Evolutionary conservation across 1,140 invertebrate species (phyloP).

Genomic region (Drosophila kikkawai): DNA sequence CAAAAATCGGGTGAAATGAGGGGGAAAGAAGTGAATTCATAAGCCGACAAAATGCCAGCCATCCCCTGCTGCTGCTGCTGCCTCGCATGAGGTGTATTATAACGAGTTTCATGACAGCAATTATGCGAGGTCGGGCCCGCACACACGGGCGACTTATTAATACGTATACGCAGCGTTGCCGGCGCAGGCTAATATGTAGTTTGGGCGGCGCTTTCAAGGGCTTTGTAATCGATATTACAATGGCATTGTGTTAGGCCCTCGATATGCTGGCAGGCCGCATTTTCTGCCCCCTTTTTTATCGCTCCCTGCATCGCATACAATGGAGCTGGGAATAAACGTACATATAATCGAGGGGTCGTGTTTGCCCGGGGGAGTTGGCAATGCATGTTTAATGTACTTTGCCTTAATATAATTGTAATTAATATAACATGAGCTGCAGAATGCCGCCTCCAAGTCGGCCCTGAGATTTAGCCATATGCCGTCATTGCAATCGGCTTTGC

Average conservation of each 20-base stretch:
- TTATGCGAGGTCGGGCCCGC: constrained; percentile 53
- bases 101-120: constrained; percentile 77
- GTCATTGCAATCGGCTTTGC: constrained; percentile 31
- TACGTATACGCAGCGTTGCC: constrained; percentile 52
- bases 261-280: constrained; percentile 36
- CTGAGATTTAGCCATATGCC: constrained; percentile 45
- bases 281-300: constrained; percentile 49
- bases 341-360: constrained; percentile 30
- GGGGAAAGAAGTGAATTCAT: constrained; percentile 31
- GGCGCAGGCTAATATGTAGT: constrained; percentile 38
- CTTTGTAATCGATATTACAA: constrained; percentile 81
- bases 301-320: constrained; percentile 53
- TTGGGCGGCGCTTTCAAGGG: constrained; percentile 57
- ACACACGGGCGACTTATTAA: constrained; percentile 39
- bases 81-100: constrained; percentile 55
- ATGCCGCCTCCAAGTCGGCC: constrained; percentile 9
- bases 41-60: constrained; percentile 41
- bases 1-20: constrained; percentile 26
- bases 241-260: constrained; percentile 66
- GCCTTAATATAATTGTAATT: constrained; percentile 51
- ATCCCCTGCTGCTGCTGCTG: constrained; percentile 1
- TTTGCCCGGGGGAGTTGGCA: constrained; percentile 53
- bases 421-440: constrained; percentile 48
- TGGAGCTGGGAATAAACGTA: constrained; percentile 22
- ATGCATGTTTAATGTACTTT: constrained; percentile 50